Base-by-base conservation (phyloP, 2,797 vertebrate species). In the Spondyliosoma cantharus region DNA sequence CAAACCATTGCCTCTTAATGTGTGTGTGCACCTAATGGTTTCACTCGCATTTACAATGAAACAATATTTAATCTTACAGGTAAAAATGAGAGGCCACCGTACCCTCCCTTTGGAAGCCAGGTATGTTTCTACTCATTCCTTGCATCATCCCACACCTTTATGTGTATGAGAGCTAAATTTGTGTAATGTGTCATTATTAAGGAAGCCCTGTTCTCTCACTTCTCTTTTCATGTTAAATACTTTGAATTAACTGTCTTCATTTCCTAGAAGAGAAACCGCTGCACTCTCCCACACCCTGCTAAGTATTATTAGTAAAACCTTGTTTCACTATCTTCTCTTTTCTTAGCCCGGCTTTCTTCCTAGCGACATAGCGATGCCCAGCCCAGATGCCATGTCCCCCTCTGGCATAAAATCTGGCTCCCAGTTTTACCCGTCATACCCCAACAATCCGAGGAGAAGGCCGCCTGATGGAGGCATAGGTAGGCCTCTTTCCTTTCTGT, bases 361-460 rank as follows among this genome's bases (percentile, higher is more conserved):
- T 2, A 91, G 96, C 0, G 98, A 99, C 73, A 96, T 99, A 87
- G 94, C 96, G 53, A 97, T 99, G 84, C 91, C 96, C 49, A 97
- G 96, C 71, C 96, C 97, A 0, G 96, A 97, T 92, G 95, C 98
- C 0, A 96, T 99, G 85, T 99, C 98, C 57, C 98, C 98, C 58
- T 96, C 97, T 0, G 97, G 96, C 54, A 86, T 96, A 70, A 99
- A 99, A 90, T 95, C 96, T 9, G 92, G 94, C 57, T 95, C 97
- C 58, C 97, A 98, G 89, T 99, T 96, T 94, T 99, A 98, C 88
- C 90, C 93, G 7, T 94, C 97, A 6, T 99, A 97, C 83, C 87
- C 96, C 62, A 95, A 95, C 93, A 98, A 98, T 87, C 94, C 97
- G 80, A 95, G 97, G 81, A 95, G 98, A 92, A 96, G 98, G 91